Evolutionary conservation across 2,888 invertebrate species (phyloP), one percentile per base, ranked within the genome.

Genomic region (Polyommatus icarus): DNA sequence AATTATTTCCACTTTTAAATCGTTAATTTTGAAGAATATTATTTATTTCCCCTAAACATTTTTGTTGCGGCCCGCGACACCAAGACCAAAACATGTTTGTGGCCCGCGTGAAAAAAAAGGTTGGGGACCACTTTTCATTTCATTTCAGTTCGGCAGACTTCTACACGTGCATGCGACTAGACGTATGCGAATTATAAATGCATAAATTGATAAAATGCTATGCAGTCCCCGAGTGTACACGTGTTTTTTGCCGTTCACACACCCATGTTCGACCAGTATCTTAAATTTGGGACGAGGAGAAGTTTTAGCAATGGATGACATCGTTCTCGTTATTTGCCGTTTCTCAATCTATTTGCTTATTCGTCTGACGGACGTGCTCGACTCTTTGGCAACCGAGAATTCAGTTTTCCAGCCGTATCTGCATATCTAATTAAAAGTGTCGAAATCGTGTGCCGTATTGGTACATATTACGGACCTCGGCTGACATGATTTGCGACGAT

Each of bases 261-360:
- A 8, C 24, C 10, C 29, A 15, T 67, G 29, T 32, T 18, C 24
- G 29, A 32, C 29, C 15, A 67, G 6, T 67, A 15, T 29, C 29
- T 32, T 67, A 1, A 67, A 67, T 67, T 67, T 67, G 67, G 67
- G 29, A 67, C 67, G 67, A 46, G 50, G 29, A 76, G 36, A 67
- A 46, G 7, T 86, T 85, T 81, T 81, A 86, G 80, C 80, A 86
- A 86, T 85, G 85, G 85, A 83, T 86, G 85, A 84, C 84, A 84
- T 80, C 81, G 82, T 85, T 83, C 79, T 81, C 80, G 80, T 80
- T 79, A 79, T 79, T 79, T 72, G 59, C 77, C 79, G 80, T 83
- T 84, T 80, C 83, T 78, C 80, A 83, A 83, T 83, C 82, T 83
- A 82, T 85, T 87, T 87, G 84, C 85, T 84, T 86, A 88, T 87